These are phyloP conservation scores for Kryptolebias marmoratus DNA, from an alignment of 2,113 vertebrate genomes.

Conservation along the genomic window DNA sequence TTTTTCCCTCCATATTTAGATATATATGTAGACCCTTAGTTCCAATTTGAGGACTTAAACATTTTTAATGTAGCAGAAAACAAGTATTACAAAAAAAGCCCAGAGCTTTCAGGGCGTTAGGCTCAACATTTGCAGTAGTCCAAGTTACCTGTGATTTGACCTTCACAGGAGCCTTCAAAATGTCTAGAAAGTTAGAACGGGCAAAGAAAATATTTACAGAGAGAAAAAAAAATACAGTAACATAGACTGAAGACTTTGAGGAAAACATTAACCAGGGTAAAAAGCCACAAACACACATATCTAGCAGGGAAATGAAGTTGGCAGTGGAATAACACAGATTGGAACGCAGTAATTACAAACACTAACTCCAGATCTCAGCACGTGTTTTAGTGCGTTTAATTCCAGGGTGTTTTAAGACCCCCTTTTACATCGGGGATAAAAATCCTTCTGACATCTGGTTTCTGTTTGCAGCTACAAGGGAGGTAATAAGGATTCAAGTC, in stretches of 20 bases:
- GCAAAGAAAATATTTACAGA: too few species aligned
- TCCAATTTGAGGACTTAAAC: neutral
- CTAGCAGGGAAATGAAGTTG: neutral
- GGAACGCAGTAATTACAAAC: neutral
- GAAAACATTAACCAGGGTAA: too few species aligned
- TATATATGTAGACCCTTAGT: neutral
- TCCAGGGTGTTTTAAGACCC: neutral
- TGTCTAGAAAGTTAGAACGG: too few species aligned
- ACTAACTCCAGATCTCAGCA: neutral
- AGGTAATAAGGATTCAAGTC: neutral
- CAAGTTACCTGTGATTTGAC: too few species aligned
- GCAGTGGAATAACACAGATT: neutral
- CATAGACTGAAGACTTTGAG: too few species aligned
- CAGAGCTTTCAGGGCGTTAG: neutral
- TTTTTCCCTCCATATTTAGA: neutral
- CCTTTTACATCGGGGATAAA: neutral
- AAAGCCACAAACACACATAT: too few species aligned
- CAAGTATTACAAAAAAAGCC: neutral
- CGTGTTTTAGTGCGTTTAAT: neutral
- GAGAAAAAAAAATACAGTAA: too few species aligned
- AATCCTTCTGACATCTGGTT: neutral
- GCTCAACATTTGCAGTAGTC: neutral
- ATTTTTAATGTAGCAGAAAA: neutral
- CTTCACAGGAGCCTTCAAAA: too few species aligned
- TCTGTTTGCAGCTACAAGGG: neutral